Percentiles rank a stretch among this genome's conserved stretches.
These are phyloP conservation scores for Diacarnus erythraeanus DNA, from an alignment of 37 sponge, comb jelly and placozoan species.

Conservation along the genomic window DNA sequence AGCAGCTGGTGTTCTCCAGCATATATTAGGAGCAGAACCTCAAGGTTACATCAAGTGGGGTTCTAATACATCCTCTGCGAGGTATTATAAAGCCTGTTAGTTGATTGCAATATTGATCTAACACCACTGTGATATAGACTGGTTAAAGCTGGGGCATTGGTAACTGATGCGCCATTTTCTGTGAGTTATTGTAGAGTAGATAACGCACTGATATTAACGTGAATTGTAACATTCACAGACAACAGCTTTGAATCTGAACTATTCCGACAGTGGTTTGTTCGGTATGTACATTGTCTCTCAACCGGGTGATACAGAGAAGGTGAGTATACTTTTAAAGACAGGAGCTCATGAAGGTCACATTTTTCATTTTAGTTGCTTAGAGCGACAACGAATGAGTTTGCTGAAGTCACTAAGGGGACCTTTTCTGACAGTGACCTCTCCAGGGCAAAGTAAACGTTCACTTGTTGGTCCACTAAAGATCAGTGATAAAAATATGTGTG, in stretches of 20 bases:
- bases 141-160: conserved; percentile 48
- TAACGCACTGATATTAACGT: neutral
- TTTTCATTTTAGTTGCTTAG: conserved; percentile 45
- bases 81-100: conserved; percentile 26
- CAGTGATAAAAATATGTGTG: neutral
- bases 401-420: conserved; percentile 53
- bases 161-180: conserved; percentile 34
- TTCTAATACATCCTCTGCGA: conserved; percentile 16
- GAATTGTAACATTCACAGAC: conserved; percentile 20
- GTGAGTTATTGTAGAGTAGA: conserved; percentile 20
- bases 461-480: neutral
- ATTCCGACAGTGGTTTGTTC: conserved; percentile 83
- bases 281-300: conserved; percentile 58
- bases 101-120: neutral
- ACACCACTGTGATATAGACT: conserved; percentile 32
- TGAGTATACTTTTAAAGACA: neutral
- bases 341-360: neutral
- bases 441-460: conserved; percentile 65
- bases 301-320: conserved; percentile 44
- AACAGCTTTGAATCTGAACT: conserved; percentile 54
- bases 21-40: conserved; percentile 18
- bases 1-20: conserved; percentile 53
- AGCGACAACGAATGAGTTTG: conserved; percentile 66
- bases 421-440: conserved; percentile 54
- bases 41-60: conserved; percentile 60